A percentile compares a stretch with the other conserved stretches of the same genome.
phyloP scores from a whole-genome alignment of 2,888 invertebrate species.

The Metalampra italica region DNA sequence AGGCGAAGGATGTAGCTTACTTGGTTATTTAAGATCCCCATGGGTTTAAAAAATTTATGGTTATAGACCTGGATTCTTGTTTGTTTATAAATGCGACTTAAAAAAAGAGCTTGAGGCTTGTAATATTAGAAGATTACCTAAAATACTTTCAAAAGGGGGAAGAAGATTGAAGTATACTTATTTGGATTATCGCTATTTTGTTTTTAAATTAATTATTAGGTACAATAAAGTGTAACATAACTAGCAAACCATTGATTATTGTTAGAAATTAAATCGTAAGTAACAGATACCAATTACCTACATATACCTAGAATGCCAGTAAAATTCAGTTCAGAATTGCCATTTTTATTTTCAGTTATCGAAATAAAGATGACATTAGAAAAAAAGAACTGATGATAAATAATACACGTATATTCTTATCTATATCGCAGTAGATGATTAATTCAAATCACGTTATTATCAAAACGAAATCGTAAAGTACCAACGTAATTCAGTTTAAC shows the following conservation, averaged over 20 bases:
- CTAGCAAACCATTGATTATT: neutral
- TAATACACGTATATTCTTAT: neutral
- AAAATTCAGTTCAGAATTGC: no score
- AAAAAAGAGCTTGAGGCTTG: conserved; percentile 15
- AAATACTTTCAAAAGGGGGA: conserved; percentile 57
- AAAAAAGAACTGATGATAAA: no score
- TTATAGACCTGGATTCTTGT: no score
- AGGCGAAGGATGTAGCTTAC: neutral
- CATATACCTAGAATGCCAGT: no score
- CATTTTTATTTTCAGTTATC: no score
- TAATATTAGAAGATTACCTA: conserved; percentile 68
- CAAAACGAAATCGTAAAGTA: neutral
- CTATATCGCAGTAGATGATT: neutral
- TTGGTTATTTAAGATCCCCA: neutral
- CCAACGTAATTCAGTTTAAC: neutral
- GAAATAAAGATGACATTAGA: no score
- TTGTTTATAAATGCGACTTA: no score
- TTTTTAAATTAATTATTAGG: neutral
- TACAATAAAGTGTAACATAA: no score
- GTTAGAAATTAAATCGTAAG: no score
- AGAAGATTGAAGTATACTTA: conserved; percentile 25
- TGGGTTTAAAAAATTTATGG: conserved; percentile 1
- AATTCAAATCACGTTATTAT: neutral
- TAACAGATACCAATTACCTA: no score
- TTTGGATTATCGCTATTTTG: conserved; percentile 44